phyloP scores from a whole-genome alignment of 2,113 vertebrate species.

The Peromyscus leucopus region DNA sequence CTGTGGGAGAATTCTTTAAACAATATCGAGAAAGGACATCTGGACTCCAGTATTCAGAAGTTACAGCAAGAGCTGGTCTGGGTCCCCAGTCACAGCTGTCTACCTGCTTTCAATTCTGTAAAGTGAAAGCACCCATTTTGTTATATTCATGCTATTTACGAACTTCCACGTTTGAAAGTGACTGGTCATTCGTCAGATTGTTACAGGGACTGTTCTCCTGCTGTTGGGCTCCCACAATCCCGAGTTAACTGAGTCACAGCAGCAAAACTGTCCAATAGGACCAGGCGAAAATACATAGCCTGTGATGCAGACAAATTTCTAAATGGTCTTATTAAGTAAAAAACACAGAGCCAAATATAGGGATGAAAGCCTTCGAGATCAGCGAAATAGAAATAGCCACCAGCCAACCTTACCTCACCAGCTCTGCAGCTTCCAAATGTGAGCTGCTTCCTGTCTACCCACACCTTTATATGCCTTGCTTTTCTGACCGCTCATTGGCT shows the following conservation, averaged over 20 bases:
- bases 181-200: fast-evolving
- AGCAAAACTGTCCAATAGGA: background rate
- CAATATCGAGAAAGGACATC: too few relatives aligned
- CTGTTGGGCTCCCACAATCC: background rate
- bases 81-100: fast-evolving
- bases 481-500: too few relatives aligned
- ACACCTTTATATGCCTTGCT: too few relatives aligned
- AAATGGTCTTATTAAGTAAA: too few relatives aligned
- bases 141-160: background rate
- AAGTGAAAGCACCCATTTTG: fast-evolving
- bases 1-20: background rate
- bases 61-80: background rate
- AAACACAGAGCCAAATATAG: too few relatives aligned
- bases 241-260: background rate
- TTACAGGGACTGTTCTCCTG: background rate
- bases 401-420: too few relatives aligned
- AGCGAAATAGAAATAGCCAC: too few relatives aligned
- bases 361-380: too few relatives aligned
- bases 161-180: background rate
- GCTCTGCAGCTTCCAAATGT: too few relatives aligned
- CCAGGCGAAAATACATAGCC: fast-evolving
- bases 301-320: background rate
- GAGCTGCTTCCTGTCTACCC: too few relatives aligned
- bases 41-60: background rate
- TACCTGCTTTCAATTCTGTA: fast-evolving